Evolutionary conservation across 2,797 vertebrate species (phyloP).

Genomic region (Rhabdophis nuchalis): DNA sequence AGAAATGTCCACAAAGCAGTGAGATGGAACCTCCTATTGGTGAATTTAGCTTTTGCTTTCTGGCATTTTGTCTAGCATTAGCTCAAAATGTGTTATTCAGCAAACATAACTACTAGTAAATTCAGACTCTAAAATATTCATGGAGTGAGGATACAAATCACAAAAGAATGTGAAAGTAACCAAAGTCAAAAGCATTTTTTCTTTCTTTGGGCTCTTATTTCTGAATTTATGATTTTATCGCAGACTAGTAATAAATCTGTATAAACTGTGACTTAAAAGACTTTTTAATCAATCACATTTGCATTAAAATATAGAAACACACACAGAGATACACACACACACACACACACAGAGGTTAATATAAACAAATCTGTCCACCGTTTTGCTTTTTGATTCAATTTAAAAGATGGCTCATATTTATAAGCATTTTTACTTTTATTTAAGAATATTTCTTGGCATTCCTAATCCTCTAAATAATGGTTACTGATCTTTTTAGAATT

Average conservation of each 20-base stretch:
- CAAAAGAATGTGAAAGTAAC: background rate
- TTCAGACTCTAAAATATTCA: background rate
- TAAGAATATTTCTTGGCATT: background rate
- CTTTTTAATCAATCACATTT: background rate
- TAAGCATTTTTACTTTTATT: background rate
- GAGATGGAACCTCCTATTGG: background rate
- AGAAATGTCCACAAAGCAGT: background rate
- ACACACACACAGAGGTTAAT: background rate
- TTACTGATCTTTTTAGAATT: background rate
- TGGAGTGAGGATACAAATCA: slow-evolving; percentile 19
- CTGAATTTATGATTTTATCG: background rate
- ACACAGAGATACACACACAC: background rate
- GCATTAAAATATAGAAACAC: background rate
- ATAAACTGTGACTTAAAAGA: background rate
- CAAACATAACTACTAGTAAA: slow-evolving; percentile 11
- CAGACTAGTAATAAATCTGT: background rate
- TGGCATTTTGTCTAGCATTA: background rate
- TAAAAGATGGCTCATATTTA: background rate
- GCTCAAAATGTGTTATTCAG: slow-evolving; percentile 18
- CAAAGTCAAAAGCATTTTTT: background rate
- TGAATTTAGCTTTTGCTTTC: slow-evolving; percentile 9
- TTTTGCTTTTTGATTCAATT: background rate
- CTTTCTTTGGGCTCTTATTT: slow-evolving; percentile 1
- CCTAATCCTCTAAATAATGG: background rate
- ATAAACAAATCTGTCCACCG: background rate